phyloP scores from a whole-genome alignment of 2,113 vertebrate species.

The Plestiodon gilberti region DNA sequence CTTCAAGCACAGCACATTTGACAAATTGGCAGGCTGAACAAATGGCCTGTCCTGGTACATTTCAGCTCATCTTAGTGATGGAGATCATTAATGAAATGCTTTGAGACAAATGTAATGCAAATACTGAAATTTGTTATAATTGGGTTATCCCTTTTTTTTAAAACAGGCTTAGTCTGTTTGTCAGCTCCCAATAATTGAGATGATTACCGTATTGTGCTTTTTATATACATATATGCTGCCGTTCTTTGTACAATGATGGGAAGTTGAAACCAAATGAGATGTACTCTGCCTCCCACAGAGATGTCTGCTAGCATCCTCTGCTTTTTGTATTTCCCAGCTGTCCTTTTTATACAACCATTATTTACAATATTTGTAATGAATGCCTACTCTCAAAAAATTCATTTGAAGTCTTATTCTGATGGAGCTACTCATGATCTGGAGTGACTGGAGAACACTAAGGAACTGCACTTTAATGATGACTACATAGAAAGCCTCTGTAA shows the following conservation, averaged over 20 bases:
- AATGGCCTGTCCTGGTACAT: conserved; percentile 52
- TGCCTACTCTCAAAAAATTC: conserved; percentile 28
- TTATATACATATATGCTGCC: conserved; percentile 41
- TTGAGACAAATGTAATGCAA: conserved; percentile 67
- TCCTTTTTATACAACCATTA: conserved; percentile 61
- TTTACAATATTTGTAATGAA: conserved; percentile 54
- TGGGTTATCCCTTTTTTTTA: conserved; percentile 54
- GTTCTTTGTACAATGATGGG: conserved; percentile 43
- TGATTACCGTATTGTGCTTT: conserved; percentile 56
- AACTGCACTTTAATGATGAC: conserved; percentile 87
- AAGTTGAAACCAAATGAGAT: conserved; percentile 57
- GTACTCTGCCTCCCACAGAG: conserved; percentile 51
- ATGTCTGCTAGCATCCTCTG: conserved; percentile 41
- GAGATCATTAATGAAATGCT: conserved; percentile 54
- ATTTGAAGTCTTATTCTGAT: conserved; percentile 52
- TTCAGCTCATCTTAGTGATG: conserved; percentile 49
- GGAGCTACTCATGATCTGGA: conserved; percentile 59
- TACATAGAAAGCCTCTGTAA: conserved; percentile 87
- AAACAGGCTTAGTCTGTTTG: conserved; percentile 42
- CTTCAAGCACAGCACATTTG: conserved; percentile 44
- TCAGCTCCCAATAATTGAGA: conserved; percentile 52
- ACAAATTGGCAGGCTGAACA: conserved; percentile 63
- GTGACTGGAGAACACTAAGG: conserved; percentile 59
- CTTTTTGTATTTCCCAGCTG: conserved; percentile 63
- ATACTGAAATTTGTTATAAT: conserved; percentile 63